A percentile compares a stretch with the other conserved stretches of the same genome.
Conservation (phyloP, 2,888 invertebrate species). For the Trichopria drosophilae region DNA sequence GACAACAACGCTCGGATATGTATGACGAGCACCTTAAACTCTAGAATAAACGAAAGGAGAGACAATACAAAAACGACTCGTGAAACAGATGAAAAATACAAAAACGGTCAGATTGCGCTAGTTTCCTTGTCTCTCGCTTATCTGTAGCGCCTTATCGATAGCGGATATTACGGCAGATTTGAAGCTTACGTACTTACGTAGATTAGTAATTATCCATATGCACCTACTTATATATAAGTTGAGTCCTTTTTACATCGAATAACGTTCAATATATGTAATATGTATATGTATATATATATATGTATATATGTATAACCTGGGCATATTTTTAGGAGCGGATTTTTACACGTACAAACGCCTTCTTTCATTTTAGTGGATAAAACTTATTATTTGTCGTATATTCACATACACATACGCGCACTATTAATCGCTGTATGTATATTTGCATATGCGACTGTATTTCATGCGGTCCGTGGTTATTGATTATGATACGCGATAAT, state of each 20-base stretch:
- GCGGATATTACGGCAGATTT: too few species aligned
- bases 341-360: constrained; percentile 43
- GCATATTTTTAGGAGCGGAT: constrained; percentile 45
- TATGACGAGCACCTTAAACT: too few species aligned
- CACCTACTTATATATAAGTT: constrained; percentile 15
- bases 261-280: constrained; percentile 30
- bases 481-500: neutral
- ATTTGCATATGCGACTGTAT: neutral
- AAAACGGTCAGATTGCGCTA: too few species aligned
- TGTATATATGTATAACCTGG: constrained; percentile 33
- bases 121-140: too few species aligned
- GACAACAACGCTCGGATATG: too few species aligned
- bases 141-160: too few species aligned
- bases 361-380: constrained; percentile 35
- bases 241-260: constrained; percentile 30
- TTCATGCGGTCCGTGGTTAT: neutral
- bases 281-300: constrained; percentile 26
- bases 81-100: too few species aligned
- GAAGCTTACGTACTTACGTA: too few species aligned
- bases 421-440: neutral
- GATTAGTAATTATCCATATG: too few species aligned
- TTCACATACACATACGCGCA: neutral
- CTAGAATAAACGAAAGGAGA: too few species aligned
- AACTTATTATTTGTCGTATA: too few species aligned
- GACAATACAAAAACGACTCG: too few species aligned